Evolutionary conservation across 2,113 vertebrate species (phyloP).

Genomic region (Megaleporinus macrocephalus): DNA sequence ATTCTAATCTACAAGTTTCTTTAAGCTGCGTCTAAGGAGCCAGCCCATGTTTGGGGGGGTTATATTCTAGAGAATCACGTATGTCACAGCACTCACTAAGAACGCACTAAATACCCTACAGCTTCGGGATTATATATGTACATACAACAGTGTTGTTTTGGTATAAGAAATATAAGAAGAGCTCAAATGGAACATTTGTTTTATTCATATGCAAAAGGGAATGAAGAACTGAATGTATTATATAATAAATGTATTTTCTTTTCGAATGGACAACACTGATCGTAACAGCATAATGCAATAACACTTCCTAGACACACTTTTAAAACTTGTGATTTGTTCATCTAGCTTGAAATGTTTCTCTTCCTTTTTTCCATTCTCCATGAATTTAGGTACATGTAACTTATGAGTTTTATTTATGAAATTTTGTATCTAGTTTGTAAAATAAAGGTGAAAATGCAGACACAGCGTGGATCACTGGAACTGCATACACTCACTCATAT

Average conservation of each 20-base stretch:
- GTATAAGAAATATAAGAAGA: conserved; percentile 5
- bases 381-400: conserved; percentile 98
- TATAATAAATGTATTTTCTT: conserved; percentile 29
- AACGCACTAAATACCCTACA: conserved; percentile 27
- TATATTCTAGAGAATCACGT: background rate
- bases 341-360: conserved; percentile 38
- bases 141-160: conserved; percentile 37
- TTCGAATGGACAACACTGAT: conserved; percentile 27
- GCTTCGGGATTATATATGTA: conserved; percentile 28
- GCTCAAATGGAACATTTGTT: conserved; percentile 27
- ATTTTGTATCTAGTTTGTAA: conserved; percentile 99
- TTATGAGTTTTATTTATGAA: conserved; percentile 99
- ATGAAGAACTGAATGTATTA: conserved; percentile 21
- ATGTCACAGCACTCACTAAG: background rate
- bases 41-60: conserved; percentile 15
- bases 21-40: conserved; percentile 6
- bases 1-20: conserved; percentile 2
- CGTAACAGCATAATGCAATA: conserved; percentile 26
- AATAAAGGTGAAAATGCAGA: conserved; percentile 96
- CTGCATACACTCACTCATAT: too few relatives aligned
- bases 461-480: background rate
- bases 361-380: conserved; percentile 76
- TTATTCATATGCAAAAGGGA: conserved; percentile 11
- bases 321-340: conserved; percentile 18
- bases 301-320: background rate